Conservation (phyloP, 1,140 invertebrate genomes). For the Bombus polaris region DNA sequence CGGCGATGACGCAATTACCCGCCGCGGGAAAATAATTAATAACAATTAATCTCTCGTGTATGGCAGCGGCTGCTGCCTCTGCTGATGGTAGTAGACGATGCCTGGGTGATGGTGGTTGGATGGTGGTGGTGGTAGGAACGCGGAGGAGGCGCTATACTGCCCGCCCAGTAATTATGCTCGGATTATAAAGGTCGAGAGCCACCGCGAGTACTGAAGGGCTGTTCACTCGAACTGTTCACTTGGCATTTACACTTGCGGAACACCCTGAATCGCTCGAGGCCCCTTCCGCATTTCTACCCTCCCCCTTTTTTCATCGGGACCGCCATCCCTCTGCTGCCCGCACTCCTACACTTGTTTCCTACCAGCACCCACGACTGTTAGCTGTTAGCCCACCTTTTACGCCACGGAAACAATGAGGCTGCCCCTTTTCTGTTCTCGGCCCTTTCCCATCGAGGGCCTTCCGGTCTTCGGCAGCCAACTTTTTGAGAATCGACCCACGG, state of each 20-base stretch:
- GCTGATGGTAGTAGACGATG: constrained; percentile 42
- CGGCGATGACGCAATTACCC: constrained; percentile 80
- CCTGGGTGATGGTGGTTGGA: constrained; percentile 55
- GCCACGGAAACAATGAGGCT: constrained; percentile 64
- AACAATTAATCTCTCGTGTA: constrained; percentile 83
- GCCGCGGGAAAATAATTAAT: constrained; percentile 81
- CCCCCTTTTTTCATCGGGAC: constrained; percentile 33
- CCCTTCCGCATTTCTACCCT: constrained; percentile 51
- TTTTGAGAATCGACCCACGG: constrained; percentile 55
- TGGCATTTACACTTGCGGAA: constrained; percentile 80
- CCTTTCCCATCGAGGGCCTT: constrained; percentile 52
- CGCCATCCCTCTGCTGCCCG: constrained; percentile 26
- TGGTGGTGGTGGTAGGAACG: constrained; percentile 43
- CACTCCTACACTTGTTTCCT: constrained; percentile 55
- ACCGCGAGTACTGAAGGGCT: constrained; percentile 77
- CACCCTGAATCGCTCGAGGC: constrained; percentile 71
- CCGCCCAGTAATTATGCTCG: constrained; percentile 80
- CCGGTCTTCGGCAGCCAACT: constrained; percentile 62
- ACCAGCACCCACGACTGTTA: constrained; percentile 44
- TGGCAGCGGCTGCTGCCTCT: constrained; percentile 59
- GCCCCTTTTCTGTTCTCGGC: constrained; percentile 43
- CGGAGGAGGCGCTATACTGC: constrained; percentile 64
- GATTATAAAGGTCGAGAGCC: constrained; percentile 82
- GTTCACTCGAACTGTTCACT: constrained; percentile 82
- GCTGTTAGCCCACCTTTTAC: constrained; percentile 70